Evolutionary conservation across 2,888 invertebrate species (phyloP), one percentile per base, ranked within the genome.

Genomic region (Anthophora plumipes): DNA sequence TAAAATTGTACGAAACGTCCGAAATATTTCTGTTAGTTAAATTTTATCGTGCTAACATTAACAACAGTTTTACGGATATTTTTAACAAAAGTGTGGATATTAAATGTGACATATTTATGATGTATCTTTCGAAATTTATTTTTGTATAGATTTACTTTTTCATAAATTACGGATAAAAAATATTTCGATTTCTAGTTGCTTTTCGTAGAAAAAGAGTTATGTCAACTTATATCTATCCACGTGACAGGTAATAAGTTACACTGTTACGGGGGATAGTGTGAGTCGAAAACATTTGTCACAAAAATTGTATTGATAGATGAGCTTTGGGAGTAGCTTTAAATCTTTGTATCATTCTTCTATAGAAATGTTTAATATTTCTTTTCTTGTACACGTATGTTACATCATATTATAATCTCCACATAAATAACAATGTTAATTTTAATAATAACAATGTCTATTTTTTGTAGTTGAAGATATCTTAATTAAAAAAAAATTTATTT

Each of bases 171-270:
- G 8, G 9, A 17, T 17, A 55, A 8, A 9, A 8, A 17, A 1
- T 6, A 4, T 17, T 31, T 57, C 11, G 57, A 57, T 57, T 31
- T 12, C 57, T n/a, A n/a, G n/a, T 31, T 31, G n/a, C 1, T 60
- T 20, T 8, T 41, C 39, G 22, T 60, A 41, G 9, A 46, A 46
- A 46, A 60, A 60, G 41, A 41, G 41, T 60, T 41, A 41, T 41
- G 20, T 14, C 22, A 20, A 22, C 22, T 60, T 43, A 20, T 60
- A 46, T 46, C 46, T 46, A 41, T 41, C 60, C 37, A 41, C 22
- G 41, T 60, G 60, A 60, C 60, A 60, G 60, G 60, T 60, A 60
- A 41, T 60, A 60, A 60, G 60, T 60, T 60, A 17, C 60, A 41
- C 60, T 60, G 60, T 41, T 60, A 43, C 9, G 20, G 22, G 14